Conservation (phyloP, 2,113 vertebrate genomes). For the Ploceus nigricollis region DNA sequence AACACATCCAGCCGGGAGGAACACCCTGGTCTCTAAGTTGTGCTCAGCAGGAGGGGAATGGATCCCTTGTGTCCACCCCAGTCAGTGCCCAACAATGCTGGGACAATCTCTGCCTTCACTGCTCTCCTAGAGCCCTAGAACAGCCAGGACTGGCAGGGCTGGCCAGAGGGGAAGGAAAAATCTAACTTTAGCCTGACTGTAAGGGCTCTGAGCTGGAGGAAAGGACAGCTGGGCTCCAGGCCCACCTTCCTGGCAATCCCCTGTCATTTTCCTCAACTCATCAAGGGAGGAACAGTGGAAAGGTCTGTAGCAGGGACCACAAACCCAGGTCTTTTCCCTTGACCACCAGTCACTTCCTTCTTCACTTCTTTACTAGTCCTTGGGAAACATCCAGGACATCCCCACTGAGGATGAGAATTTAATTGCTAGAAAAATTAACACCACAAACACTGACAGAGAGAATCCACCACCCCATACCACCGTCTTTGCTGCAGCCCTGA, state of each 20-base stretch:
- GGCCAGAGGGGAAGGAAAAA: not conserved
- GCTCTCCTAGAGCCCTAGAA: not conserved
- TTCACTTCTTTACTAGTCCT: not conserved
- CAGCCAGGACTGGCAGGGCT: not conserved
- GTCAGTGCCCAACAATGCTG: not conserved
- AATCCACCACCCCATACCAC: accelerated
- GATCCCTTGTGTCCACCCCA: not conserved
- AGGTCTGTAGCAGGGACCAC: not conserved
- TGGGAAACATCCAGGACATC: not conserved
- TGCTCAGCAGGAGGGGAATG: not conserved
- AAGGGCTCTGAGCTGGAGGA: not conserved
- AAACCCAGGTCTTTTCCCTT: not conserved
- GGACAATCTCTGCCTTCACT: not conserved
- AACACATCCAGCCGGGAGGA: not conserved
- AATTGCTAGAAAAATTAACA: not conserved
- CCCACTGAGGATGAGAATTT: not conserved
- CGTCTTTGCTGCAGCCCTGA: accelerated
- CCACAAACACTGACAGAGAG: not conserved
- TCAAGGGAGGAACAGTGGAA: not conserved
- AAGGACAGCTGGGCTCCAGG: not conserved
- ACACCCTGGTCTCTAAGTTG: not conserved
- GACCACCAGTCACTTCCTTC: not conserved
- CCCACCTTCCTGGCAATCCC: not conserved
- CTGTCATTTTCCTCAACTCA: not conserved
- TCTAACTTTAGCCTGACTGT: not conserved